These are phyloP conservation scores for Acronicta aceris DNA, from an alignment of 2,888 invertebrate genomes.

Conservation along the genomic window DNA sequence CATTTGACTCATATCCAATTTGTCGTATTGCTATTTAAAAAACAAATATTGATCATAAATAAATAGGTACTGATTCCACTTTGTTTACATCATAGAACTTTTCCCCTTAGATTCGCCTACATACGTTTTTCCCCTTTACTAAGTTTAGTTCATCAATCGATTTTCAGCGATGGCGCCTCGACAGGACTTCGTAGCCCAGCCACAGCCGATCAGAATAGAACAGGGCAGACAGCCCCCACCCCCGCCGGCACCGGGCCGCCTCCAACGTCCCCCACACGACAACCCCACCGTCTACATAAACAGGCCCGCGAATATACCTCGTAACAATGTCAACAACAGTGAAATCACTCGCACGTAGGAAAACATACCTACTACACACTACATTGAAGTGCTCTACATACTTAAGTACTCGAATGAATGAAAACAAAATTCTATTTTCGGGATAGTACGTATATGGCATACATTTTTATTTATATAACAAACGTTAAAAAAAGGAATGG, in stretches of 20 bases:
- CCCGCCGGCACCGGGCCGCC: constrained; percentile 79
- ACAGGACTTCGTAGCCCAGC: constrained; percentile 75
- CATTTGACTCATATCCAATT: no score
- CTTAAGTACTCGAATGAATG: constrained; percentile 19
- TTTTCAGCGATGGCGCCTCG: constrained; percentile 81
- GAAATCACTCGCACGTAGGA: constrained; percentile 53
- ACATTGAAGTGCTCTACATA: background rate
- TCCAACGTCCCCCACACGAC: constrained; percentile 84
- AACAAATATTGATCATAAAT: no score
- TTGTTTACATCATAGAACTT: constrained; percentile 16
- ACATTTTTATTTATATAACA: constrained; percentile 1
- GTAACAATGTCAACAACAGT: constrained; percentile 62
- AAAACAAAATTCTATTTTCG: constrained; percentile 30
- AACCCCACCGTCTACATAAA: constrained; percentile 78
- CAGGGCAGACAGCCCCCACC: constrained; percentile 73
- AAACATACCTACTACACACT: constrained; percentile 18
- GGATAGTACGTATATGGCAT: constrained; percentile 22
- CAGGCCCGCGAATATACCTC: constrained; percentile 63
- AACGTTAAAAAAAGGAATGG: background rate
- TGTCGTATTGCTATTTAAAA: no score
- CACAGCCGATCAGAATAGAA: constrained; percentile 70
- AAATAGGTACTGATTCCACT: background rate
- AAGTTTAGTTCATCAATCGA: constrained; percentile 43
- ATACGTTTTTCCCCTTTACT: constrained; percentile 23
- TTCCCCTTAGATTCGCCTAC: constrained; percentile 6